Evolutionary conservation across 2,797 vertebrate species (phyloP).

Genomic region (Clarias fuscus): DNA sequence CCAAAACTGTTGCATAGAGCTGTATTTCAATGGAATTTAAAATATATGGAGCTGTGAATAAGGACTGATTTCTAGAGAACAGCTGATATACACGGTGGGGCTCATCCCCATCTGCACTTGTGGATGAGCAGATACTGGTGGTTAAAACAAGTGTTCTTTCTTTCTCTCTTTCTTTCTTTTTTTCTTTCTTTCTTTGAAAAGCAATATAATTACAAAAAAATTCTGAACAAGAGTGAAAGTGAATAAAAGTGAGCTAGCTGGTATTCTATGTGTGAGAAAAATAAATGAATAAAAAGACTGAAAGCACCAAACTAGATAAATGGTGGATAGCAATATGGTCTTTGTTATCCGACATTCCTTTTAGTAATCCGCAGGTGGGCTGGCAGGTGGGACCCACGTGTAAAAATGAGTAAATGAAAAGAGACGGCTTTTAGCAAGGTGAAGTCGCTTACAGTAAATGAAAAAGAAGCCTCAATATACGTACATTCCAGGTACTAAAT

Average conservation of each 20-base stretch:
- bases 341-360: slow-evolving; percentile 83
- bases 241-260: slow-evolving; percentile 4
- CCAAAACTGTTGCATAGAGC: no score
- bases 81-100: not conserved
- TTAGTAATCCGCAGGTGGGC: slow-evolving; percentile 83
- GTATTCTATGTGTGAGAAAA: slow-evolving; percentile 12
- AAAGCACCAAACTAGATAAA: slow-evolving; percentile 83
- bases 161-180: not conserved
- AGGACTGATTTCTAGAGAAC: not conserved
- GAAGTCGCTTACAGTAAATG: slow-evolving; percentile 37
- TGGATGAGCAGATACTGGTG: not conserved
- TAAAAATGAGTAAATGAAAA: slow-evolving; percentile 71
- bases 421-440: slow-evolving; percentile 57
- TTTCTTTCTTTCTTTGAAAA: slow-evolving; percentile 70
- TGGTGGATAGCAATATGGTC: slow-evolving; percentile 82
- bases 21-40: not conserved
- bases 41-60: not conserved
- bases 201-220: slow-evolving; percentile 78
- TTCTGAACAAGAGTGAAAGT: slow-evolving; percentile 63
- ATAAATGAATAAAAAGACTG: slow-evolving; percentile 58
- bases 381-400: slow-evolving; percentile 83
- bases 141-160: slow-evolving; percentile 14
- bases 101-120: not conserved
- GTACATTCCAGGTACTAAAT: not conserved
- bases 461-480: slow-evolving; percentile 12